Conservation (phyloP, 2,113 vertebrate species). For the Cnemophilus loriae region DNA sequence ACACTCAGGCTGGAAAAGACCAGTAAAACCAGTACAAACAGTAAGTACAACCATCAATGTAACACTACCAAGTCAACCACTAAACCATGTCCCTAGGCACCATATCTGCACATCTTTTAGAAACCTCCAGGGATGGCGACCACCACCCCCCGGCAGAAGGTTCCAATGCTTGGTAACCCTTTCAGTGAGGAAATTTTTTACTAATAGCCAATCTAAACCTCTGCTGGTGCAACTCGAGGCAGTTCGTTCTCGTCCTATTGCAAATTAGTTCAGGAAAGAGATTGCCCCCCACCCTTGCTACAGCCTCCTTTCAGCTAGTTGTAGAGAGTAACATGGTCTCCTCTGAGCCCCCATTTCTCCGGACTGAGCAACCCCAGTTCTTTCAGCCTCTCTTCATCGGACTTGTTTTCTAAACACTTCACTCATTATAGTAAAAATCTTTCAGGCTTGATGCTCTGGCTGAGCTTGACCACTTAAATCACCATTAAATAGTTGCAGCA, state of each 20-base stretch:
- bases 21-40: not conserved
- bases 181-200: not conserved
- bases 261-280: not conserved
- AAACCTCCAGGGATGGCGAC: rapidly evolving
- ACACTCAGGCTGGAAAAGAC: not conserved
- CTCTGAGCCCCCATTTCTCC: not conserved
- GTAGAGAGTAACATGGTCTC: not conserved
- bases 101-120: not conserved
- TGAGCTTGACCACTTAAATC: not conserved
- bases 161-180: not conserved
- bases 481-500: not conserved
- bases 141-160: not conserved
- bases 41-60: not conserved
- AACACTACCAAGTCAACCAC: not conserved
- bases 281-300: rapidly evolving
- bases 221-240: not conserved
- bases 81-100: not conserved
- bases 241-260: not conserved
- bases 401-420: not conserved
- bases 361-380: not conserved
- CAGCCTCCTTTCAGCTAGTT: not conserved
- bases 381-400: rapidly evolving
- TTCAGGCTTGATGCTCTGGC: not conserved
- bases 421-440: not conserved
- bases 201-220: not conserved